These are phyloP conservation scores for Cinara cedri DNA, from an alignment of 2,888 invertebrate species.

Conservation along the genomic window DNA sequence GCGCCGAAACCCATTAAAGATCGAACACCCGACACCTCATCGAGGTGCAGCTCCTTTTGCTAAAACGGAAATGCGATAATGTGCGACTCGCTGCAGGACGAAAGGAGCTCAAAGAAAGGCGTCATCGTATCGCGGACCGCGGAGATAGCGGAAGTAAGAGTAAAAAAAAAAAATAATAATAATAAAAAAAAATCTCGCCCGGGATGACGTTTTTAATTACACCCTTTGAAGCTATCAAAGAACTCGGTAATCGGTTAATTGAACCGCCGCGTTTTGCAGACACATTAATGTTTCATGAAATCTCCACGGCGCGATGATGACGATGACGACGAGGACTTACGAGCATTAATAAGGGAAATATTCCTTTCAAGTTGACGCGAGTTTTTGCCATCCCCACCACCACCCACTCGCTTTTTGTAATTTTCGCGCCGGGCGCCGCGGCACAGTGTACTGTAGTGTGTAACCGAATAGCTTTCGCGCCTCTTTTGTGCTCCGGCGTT, in stretches of 20 bases:
- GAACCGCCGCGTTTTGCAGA: slow-evolving; percentile 45
- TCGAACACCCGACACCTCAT: slow-evolving; percentile 41
- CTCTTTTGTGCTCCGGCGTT: slow-evolving; percentile 47
- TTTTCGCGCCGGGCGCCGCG: slow-evolving; percentile 21
- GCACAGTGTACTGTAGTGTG: not conserved
- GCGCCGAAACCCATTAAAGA: slow-evolving; percentile 51
- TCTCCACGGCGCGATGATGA: no score
- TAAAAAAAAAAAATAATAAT: slow-evolving; percentile 32
- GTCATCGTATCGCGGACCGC: not conserved
- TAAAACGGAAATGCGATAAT: slow-evolving; percentile 42
- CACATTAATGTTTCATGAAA: slow-evolving; percentile 57
- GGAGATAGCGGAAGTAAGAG: not conserved
- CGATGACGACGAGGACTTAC: slow-evolving; percentile 16
- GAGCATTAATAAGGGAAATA: slow-evolving; percentile 47
- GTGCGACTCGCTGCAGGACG: not conserved
- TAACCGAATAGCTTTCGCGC: slow-evolving; percentile 50
- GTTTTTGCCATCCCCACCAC: slow-evolving; percentile 26
- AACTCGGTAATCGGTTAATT: slow-evolving; percentile 56
- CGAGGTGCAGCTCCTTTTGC: not conserved
- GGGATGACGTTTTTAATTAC: slow-evolving; percentile 54
- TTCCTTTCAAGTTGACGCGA: slow-evolving; percentile 54
- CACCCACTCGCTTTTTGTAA: not conserved
- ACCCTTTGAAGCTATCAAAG: slow-evolving; percentile 53
- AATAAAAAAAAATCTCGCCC: slow-evolving; percentile 19
- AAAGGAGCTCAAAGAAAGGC: slow-evolving; percentile 32